Base-by-base conservation (phyloP, 2,797 vertebrate genomes). In the Enteromius trimaculatus region DNA sequence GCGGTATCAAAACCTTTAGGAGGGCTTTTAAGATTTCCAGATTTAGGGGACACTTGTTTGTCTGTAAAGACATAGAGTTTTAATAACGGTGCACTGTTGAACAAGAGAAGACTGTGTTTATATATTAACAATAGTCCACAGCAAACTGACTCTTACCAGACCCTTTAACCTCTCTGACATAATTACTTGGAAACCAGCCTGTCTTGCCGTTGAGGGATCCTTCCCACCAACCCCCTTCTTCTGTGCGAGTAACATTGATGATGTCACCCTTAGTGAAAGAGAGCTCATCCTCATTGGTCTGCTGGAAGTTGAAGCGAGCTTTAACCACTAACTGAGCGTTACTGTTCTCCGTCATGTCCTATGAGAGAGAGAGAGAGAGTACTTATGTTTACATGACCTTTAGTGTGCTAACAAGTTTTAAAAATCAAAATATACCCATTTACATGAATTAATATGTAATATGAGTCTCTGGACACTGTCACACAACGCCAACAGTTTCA, bases 211-310 rank as follows among this genome's bases (percentile, higher is more conserved):
- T 96, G 77, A 96, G 75, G 2, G 94, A 95, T 86, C 97, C 97
- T 89, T 99, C 97, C 97, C 97, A 99, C 97, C 97, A 99, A 90
- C 97, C 97, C 66, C 97, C 97, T n/a, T 99, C 97, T 93, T 97
- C 97, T 85, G 96, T 96, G 77, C 97, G 95, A 44, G 90, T 96
- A 87, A 99, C 97, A 0, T 93, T 96, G 92, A 99, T 97, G 93
- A 99, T 90, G 77, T 98, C 97, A 1, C 97, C 97, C 92, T 98
- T 99, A 29, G 90, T 90, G 92, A 99, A 98, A 47, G 97, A 98
- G 49, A 99, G 95, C 86, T 99, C 98, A 53, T 99, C 97, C 93
- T 99, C 98, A 79, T 99, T 99, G 90, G 96, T 98, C 93, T 97
- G 96, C 88, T 98, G 95, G 92, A 99, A 99, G 91, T 94, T 93